Base-by-base conservation (phyloP, 2,888 invertebrate species). In the Fragum sueziense region DNA sequence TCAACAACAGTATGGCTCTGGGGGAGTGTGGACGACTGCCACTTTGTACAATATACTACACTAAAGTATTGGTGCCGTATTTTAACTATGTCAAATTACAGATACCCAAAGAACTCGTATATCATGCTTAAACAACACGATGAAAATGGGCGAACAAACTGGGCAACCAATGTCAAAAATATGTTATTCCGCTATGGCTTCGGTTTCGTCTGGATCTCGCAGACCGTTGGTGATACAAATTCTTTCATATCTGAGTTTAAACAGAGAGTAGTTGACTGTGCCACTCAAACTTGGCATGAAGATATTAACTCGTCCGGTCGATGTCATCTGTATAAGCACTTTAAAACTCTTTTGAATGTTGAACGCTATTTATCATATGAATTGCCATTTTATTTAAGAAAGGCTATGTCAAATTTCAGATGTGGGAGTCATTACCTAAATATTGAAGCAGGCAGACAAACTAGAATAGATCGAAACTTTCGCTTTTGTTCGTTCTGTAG, bases 41-140 rank as follows among this genome's bases (percentile, higher is more conserved):
- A n/a, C 20, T 54, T 17, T 54, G 25, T 54, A n/a, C n/a, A n/a
- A n/a, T 9, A 17, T 76, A 76, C 41, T 29, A 51, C 27, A 34
- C 41, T 22, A 27, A 67, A 67, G 29, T 76, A 70, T 57, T 76
- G 76, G 76, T 1, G 47, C 2, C 47, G 57, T 33, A 22, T 72
- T 14, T 29, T 57, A 7, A 20, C 20, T 54, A 72, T 76, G 76
- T 52, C 54, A 41, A 37, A 52, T 22, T 14, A 67, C 27, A 61
- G 76, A 29, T 71, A 72, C 31, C 69, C 77, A 17, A 68, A 29
- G 51, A 68, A 72, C 22, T 69, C 57, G 29, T 77, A 69, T 52
- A 1, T 47, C 1, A 73, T 69, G 73, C 33, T 77, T 20, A 59
- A 51, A 59, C 9, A 29, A 14, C 11, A 61, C 22, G 70, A 70